A percentile compares a stretch with the other conserved stretches of the same genome.
Evolutionary conservation across 2,113 vertebrate genomes (phyloP).

Genomic region (Etheostoma cragini): DNA sequence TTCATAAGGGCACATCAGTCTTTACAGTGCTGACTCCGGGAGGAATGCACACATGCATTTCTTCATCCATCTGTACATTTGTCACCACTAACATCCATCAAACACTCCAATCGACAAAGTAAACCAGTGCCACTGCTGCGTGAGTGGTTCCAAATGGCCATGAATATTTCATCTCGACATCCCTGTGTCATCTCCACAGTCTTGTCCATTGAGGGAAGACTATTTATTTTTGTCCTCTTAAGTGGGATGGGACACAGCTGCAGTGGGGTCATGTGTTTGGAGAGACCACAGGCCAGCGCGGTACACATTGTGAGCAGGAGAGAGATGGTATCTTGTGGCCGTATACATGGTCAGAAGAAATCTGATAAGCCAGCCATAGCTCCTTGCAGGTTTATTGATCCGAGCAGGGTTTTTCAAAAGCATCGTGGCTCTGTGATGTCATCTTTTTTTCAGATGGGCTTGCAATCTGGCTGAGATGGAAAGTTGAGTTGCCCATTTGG

Average conservation of each 20-base stretch:
- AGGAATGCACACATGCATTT: not conserved
- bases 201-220: slow-evolving; percentile 41
- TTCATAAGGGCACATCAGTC: slow-evolving; percentile 18
- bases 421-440: slow-evolving; percentile 44
- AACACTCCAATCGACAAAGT: slow-evolving; percentile 47
- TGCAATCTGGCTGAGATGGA: slow-evolving; percentile 25
- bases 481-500: slow-evolving; percentile 3
- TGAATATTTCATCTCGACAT: slow-evolving; percentile 79
- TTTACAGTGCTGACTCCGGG: slow-evolving; percentile 32
- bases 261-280: slow-evolving; percentile 37
- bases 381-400: slow-evolving; percentile 74
- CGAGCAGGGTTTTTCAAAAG: slow-evolving; percentile 50
- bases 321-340: slow-evolving; percentile 42
- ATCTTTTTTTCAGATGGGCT: slow-evolving; percentile 37
- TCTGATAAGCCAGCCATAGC: slow-evolving; percentile 60
- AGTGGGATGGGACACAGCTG: slow-evolving; percentile 51
- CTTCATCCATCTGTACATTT: slow-evolving; percentile 31
- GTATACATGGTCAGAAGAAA: slow-evolving; percentile 64
- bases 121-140: slow-evolving; percentile 60
- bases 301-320: not conserved
- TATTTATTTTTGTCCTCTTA: slow-evolving; percentile 73
- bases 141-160: slow-evolving; percentile 75
- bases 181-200: slow-evolving; percentile 61
- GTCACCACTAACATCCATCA: slow-evolving; percentile 67
- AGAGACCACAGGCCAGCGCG: slow-evolving; percentile 34